Evolutionary conservation across 2,888 invertebrate genomes (phyloP), one percentile per base, ranked within the genome.

Genomic region (Parnassius orleans): DNA sequence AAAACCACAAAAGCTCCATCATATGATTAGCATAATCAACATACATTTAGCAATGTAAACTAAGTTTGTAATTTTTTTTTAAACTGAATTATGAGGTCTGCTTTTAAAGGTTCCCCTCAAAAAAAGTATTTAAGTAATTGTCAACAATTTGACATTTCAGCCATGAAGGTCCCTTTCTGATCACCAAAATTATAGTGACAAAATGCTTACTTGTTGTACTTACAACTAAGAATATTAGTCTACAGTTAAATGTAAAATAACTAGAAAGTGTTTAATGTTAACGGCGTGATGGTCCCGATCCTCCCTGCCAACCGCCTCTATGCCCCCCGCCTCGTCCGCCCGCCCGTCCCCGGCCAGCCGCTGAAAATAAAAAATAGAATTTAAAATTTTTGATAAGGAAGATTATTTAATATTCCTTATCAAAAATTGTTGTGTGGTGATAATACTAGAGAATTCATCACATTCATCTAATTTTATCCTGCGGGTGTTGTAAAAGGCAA

Each of bases 281-380:
- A 74, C 87, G 86, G 72, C 87, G 79, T 15, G 86, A 88, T 48
- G 91, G 91, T 7, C 94, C 93, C 0, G 93, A 93, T 53, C 93
- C 93, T 0, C 94, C 94, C 78, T 95, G 95, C 94, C 95, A 94
- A 52, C 94, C 92, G 7, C 94, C 94, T 33, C 94, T 73, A 79
- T 93, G 86, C 79, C 87, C 82, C 69, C 81, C 94, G 66, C 79
- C 94, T 19, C 75, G 64, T 0, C 75, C 78, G 86, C 15, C 93
- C 87, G 44, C 93, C 86, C 19, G 93, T 92, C 74, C 95, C 81
- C 1, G 95, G 94, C 70, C 95, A 84, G 95, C 95, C 76, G 93
- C 90, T 90, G 83, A 9, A 86, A 86, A 44, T 48, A 46, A 11
- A 43, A 15, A 7, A 14, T 14, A 2, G 9, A 14, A 48, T 1